These are phyloP conservation scores for Cyclopterus lumpus DNA, from an alignment of 2,797 vertebrate species.

Conservation along the genomic window DNA sequence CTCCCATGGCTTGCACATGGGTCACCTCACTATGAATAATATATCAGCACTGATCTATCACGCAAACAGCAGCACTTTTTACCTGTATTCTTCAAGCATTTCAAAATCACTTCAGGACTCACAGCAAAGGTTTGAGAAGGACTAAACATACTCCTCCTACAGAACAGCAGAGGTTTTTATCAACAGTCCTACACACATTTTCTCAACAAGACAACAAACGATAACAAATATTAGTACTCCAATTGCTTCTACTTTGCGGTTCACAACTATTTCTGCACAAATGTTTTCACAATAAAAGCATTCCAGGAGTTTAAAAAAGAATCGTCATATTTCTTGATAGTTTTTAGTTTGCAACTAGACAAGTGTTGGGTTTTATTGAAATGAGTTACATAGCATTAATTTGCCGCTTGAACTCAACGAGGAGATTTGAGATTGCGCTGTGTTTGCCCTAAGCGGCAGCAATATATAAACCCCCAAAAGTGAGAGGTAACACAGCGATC, in stretches of 20 bases:
- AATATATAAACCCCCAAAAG: too few relatives aligned
- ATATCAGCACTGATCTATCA: slow-evolving; percentile 18
- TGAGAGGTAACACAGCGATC: too few relatives aligned
- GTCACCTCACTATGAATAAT: slow-evolving; percentile 6
- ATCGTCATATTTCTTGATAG: neutral
- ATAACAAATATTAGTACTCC: neutral
- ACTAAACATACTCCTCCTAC: neutral
- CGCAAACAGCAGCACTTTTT: slow-evolving; percentile 12
- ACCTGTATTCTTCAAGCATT: neutral
- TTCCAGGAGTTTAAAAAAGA: neutral
- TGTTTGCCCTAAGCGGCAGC: too few relatives aligned
- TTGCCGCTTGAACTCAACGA: too few relatives aligned
- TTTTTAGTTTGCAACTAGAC: neutral
- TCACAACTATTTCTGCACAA: neutral
- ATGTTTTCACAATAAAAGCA: neutral
- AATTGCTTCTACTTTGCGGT: neutral
- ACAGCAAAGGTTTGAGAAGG: neutral
- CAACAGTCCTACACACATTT: neutral
- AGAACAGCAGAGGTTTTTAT: slow-evolving; percentile 10
- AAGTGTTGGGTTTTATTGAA: neutral
- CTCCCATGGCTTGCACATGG: neutral
- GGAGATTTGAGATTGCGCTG: too few relatives aligned
- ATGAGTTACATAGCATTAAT: too few relatives aligned
- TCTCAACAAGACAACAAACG: neutral
- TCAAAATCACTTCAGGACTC: neutral